Evolutionary conservation across 2,888 invertebrate genomes (phyloP).

Genomic region (Parnassius mnemosyne): DNA sequence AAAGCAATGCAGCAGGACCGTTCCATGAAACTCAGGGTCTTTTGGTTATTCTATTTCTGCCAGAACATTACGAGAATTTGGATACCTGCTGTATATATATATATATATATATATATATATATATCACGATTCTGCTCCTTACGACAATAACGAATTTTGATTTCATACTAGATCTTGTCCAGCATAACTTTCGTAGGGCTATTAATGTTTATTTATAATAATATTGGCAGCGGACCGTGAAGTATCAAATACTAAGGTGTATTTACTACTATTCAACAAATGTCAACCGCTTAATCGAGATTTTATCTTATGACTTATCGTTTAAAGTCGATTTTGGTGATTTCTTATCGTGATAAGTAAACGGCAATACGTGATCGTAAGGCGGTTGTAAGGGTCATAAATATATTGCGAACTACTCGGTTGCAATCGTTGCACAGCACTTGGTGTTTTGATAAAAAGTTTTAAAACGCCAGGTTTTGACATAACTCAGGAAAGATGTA

Average conservation of each 20-base stretch:
- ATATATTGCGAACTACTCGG: not conserved
- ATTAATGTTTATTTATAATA: slow-evolving; percentile 26
- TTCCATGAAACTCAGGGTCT: not conserved
- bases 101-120: too few relatives aligned
- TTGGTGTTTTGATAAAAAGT: too few relatives aligned
- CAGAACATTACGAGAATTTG: slow-evolving; percentile 29
- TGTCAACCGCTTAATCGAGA: slow-evolving; percentile 1
- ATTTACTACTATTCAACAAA: slow-evolving; percentile 10
- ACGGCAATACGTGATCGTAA: slow-evolving; percentile 15
- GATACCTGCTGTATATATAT: slow-evolving; percentile 35
- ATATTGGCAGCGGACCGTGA: slow-evolving; percentile 25
- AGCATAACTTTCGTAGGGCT: slow-evolving; percentile 10
- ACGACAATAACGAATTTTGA: slow-evolving; percentile 21
- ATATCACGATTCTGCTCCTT: slow-evolving; percentile 22
- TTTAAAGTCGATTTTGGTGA: slow-evolving; percentile 8
- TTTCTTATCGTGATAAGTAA: not conserved
- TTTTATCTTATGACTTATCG: not conserved
- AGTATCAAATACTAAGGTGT: slow-evolving; percentile 24
- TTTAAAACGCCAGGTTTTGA: too few relatives aligned
- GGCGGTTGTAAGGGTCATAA: not conserved
- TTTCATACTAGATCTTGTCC: slow-evolving; percentile 17
- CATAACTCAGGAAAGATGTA: too few relatives aligned
- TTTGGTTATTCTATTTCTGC: slow-evolving; percentile 10
- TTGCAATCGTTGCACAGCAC: too few relatives aligned
- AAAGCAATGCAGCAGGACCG: too few relatives aligned